Percentiles rank a stretch among this genome's conserved stretches.
Evolutionary conservation across 2,113 vertebrate genomes (phyloP).

Genomic region (Ammodytes marinus): DNA sequence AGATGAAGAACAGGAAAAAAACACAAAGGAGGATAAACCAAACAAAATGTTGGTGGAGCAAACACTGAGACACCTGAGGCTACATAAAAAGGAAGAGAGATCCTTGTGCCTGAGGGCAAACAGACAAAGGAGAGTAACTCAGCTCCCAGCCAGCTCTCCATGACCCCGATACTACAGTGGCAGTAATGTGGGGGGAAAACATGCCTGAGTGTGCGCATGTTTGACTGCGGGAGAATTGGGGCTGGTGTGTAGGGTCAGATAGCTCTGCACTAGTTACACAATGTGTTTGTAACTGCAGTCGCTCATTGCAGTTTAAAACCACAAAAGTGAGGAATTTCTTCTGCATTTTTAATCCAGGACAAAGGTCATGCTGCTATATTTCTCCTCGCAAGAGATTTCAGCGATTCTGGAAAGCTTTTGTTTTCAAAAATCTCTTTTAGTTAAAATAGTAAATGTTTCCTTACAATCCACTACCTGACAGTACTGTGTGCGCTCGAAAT

Average conservation of each 20-base stretch:
- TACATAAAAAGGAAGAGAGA: not conserved
- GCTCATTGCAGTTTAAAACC: constrained; percentile 1
- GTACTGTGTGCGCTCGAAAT: no score
- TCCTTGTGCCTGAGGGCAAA: constrained; percentile 18
- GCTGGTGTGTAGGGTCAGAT: constrained; percentile 59
- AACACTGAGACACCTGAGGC: constrained; percentile 14
- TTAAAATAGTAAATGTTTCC: no score
- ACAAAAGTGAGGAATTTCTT: not conserved
- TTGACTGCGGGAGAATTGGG: constrained; percentile 33
- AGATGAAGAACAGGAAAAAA: not conserved
- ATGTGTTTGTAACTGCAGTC: constrained; percentile 16
- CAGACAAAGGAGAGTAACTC: constrained; percentile 17
- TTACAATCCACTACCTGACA: no score
- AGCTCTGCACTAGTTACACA: constrained; percentile 41
- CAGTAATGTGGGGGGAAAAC: constrained; percentile 49
- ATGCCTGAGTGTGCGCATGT: constrained; percentile 25
- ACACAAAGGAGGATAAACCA: not conserved
- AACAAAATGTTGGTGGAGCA: not conserved
- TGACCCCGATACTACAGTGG: constrained; percentile 58
- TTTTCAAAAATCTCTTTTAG: not conserved
- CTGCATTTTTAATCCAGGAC: constrained; percentile 15
- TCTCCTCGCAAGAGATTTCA: constrained; percentile 7
- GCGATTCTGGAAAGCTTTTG: not conserved
- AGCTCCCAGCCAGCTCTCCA: constrained; percentile 35
- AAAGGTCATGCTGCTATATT: not conserved